phyloP scores from a whole-genome alignment of 2,113 vertebrate genomes.

The Perca fluviatilis region DNA sequence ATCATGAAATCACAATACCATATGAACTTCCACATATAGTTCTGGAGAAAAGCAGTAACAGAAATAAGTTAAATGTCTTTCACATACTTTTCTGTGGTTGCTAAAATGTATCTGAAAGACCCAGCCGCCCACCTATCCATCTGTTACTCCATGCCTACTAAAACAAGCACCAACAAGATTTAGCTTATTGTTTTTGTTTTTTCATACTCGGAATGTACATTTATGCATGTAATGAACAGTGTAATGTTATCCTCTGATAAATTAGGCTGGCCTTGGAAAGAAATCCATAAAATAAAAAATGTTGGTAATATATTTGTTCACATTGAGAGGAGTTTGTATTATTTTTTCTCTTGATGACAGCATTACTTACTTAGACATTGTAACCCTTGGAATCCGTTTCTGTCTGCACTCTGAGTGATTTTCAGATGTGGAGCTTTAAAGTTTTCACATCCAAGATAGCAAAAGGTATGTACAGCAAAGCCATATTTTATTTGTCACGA shows the following conservation, averaged over 20 bases:
- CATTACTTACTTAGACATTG: not conserved
- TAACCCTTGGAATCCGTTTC: not conserved
- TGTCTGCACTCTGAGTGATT: not conserved
- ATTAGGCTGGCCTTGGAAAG: not conserved
- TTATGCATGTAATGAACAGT: not conserved
- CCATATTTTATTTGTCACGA: not conserved
- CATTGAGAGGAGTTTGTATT: not conserved
- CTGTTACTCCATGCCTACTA: constrained; percentile 3
- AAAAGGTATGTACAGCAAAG: not conserved
- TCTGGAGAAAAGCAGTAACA: not conserved
- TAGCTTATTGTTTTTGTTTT: not conserved
- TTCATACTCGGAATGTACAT: constrained; percentile 4
- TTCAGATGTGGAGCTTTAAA: not conserved
- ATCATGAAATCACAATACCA: not conserved
- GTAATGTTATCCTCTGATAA: not conserved
- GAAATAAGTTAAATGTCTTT: not conserved
- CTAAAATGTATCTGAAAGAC: constrained; percentile 5
- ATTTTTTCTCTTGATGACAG: not conserved
- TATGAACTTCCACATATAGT: not conserved
- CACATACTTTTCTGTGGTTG: not conserved
- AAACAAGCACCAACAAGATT: not conserved
- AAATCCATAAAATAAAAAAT: not conserved
- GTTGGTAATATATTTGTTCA: not conserved
- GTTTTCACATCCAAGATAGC: not conserved
- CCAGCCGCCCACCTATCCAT: constrained; percentile 21